A percentile compares a stretch with the other conserved stretches of the same genome.
Conservation (phyloP, 2,888 invertebrate species). For the Polydrusus pterygomalis region DNA sequence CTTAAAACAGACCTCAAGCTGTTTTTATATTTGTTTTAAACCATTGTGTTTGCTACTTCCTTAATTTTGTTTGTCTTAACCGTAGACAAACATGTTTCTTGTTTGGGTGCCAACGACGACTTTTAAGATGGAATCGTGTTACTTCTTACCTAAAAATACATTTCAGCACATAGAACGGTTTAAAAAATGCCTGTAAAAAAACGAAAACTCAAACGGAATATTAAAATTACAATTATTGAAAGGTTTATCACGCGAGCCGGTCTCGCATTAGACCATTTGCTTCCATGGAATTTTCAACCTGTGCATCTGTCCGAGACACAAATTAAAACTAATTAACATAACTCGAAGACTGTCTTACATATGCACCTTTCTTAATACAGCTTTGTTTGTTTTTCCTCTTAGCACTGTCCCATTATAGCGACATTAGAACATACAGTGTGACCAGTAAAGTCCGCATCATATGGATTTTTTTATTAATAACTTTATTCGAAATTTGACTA, state of each 20-base stretch:
- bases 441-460: too few species aligned
- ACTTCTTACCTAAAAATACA: too few species aligned
- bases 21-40: constrained; percentile 41
- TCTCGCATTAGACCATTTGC: too few species aligned
- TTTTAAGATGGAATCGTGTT: background rate
- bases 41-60: constrained; percentile 49
- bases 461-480: too few species aligned
- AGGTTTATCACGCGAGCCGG: too few species aligned
- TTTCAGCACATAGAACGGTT: too few species aligned
- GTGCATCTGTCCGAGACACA: constrained; percentile 51
- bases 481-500: too few species aligned
- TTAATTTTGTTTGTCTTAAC: constrained; percentile 44
- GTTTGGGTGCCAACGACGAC: constrained; percentile 19
- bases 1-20: constrained; percentile 38
- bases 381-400: constrained; percentile 53
- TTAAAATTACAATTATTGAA: too few species aligned
- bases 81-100: constrained; percentile 37
- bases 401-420: constrained; percentile 48
- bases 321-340: constrained; percentile 56
- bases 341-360: constrained; percentile 49
- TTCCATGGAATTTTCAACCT: constrained; percentile 6
- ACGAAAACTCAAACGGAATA: too few species aligned
- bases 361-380: constrained; percentile 52
- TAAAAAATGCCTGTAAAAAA: too few species aligned
- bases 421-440: constrained; percentile 33